phyloP scores from a whole-genome alignment of 2,888 invertebrate species.

The Dynastes maya region DNA sequence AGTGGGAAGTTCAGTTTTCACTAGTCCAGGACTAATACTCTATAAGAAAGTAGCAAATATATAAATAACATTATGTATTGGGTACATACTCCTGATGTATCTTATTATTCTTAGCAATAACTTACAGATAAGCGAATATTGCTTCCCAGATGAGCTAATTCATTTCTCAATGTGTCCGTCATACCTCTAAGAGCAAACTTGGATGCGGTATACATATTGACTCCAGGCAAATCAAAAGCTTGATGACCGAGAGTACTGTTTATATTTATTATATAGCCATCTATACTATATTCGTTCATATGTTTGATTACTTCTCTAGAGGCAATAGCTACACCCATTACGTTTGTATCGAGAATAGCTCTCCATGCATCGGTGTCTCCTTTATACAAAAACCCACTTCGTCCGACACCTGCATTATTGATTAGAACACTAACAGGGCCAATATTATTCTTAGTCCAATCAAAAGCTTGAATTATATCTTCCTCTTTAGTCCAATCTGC shows the following conservation, averaged over 20 bases:
- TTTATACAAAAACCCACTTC: conserved; percentile 48
- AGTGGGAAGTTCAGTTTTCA: too few relatives aligned
- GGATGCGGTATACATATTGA: conserved; percentile 54
- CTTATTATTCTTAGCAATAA: background rate
- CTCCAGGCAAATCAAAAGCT: conserved; percentile 48
- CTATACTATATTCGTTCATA: conserved; percentile 55
- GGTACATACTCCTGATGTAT: too few relatives aligned
- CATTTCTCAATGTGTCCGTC: conserved; percentile 55
- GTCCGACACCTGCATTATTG: conserved; percentile 57
- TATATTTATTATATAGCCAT: conserved; percentile 58
- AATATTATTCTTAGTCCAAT: conserved; percentile 55
- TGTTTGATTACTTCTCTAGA: conserved; percentile 56
- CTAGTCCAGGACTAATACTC: too few relatives aligned
- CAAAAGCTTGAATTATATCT: conserved; percentile 56
- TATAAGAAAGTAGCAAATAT: too few relatives aligned
- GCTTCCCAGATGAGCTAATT: conserved; percentile 48
- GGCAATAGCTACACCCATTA: conserved; percentile 52
- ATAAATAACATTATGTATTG: too few relatives aligned
- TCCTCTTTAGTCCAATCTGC: conserved; percentile 56
- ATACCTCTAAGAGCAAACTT: conserved; percentile 56
- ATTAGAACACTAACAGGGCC: conserved; percentile 58
- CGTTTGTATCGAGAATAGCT: conserved; percentile 54
- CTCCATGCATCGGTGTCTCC: conserved; percentile 55
- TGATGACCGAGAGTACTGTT: conserved; percentile 56
- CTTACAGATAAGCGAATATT: conserved; percentile 53